Percentiles rank a stretch among this genome's conserved stretches.
These are phyloP conservation scores for Halictus quadricinctus DNA, from an alignment of 2,888 invertebrate species.

Conservation along the genomic window DNA sequence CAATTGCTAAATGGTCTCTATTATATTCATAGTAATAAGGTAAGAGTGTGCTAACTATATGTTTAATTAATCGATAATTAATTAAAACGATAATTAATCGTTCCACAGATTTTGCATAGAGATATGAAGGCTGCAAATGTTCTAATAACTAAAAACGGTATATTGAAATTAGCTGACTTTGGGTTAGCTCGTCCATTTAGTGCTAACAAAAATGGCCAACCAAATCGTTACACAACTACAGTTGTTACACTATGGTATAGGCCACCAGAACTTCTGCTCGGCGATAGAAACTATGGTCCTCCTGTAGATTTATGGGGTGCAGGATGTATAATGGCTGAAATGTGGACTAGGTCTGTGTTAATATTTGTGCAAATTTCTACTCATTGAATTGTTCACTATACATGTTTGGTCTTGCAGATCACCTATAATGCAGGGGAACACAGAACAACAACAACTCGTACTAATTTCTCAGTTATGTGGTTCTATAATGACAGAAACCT, in stretches of 20 bases:
- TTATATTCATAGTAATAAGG: conserved; percentile 97
- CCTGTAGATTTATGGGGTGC: conserved; percentile 99
- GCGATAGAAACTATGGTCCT: conserved; percentile 97
- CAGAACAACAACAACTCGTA: conserved; percentile 97
- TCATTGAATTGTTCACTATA: background rate
- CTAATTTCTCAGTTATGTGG: conserved; percentile 98
- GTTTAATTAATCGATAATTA: background rate
- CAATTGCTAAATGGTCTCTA: conserved; percentile 94
- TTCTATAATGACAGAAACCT: conserved; percentile 95
- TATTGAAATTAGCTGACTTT: conserved; percentile 98
- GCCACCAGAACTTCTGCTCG: conserved; percentile 87
- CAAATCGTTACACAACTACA: conserved; percentile 96
- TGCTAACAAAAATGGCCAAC: conserved; percentile 92
- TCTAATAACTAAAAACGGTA: conserved; percentile 96
- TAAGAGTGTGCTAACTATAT: conserved; percentile 71
- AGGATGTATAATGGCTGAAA: conserved; percentile 99
- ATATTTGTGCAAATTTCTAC: background rate
- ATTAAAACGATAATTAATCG: background rate
- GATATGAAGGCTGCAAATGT: conserved; percentile 99
- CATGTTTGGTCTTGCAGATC: conserved; percentile 82
- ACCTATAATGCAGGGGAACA: conserved; percentile 97
- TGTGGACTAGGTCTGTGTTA: conserved; percentile 92
- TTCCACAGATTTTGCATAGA: conserved; percentile 89
- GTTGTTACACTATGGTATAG: conserved; percentile 99
- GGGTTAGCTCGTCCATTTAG: conserved; percentile 98